These are phyloP conservation scores for Venustoraphidia nigricollis DNA, from an alignment of 2,888 invertebrate genomes.

Conservation along the genomic window DNA sequence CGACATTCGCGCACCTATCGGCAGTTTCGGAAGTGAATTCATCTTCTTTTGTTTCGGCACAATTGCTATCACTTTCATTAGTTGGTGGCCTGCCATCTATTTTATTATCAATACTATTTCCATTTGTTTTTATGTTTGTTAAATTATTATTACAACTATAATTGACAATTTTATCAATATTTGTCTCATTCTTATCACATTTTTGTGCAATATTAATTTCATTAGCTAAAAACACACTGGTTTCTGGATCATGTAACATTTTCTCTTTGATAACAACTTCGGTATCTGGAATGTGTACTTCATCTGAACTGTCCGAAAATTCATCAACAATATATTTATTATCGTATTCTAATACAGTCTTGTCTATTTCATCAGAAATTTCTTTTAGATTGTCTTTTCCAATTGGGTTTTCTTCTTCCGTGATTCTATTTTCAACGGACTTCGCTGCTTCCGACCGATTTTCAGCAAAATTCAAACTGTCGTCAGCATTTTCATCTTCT, in stretches of 20 bases:
- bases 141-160: background rate
- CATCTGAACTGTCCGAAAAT: conserved; percentile 16
- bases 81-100: background rate
- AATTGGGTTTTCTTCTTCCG: background rate
- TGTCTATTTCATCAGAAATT: conserved; percentile 13
- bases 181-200: background rate
- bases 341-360: conserved; percentile 4
- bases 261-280: conserved; percentile 1
- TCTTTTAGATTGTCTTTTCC: background rate
- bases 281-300: conserved; percentile 14
- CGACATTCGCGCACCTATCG: no score
- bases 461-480: background rate
- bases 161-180: background rate
- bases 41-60: no score
- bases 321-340: conserved; percentile 15
- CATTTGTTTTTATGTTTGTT: background rate
- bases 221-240: background rate
- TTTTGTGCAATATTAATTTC: background rate
- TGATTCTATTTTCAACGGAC: no score
- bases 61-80: background rate
- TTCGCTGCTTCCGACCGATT: no score
- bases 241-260: conserved; percentile 7
- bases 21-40: no score
- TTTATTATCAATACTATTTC: background rate
- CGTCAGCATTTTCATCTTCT: conserved; percentile 13